Evolutionary conservation across 2,113 vertebrate genomes (phyloP), one percentile per base, ranked within the genome.

Genomic region (Prunella himalayana): DNA sequence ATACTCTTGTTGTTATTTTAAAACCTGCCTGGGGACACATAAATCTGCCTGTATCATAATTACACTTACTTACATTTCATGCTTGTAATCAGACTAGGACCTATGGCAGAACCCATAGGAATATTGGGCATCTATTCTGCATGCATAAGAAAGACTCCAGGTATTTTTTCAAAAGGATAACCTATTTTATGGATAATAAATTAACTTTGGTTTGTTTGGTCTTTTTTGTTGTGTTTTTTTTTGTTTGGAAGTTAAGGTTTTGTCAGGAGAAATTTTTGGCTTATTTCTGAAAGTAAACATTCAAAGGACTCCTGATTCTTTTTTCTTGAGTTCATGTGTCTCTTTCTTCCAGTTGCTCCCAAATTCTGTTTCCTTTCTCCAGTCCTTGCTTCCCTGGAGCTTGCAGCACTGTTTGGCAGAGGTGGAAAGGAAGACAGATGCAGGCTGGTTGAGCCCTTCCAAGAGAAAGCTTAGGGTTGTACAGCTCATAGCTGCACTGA

Each of bases 1-100:
- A 81, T 88, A 88, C 76, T 95, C 51, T 44, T 89, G 86, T 90
- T 93, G 51, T 77, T 94, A 87, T 84, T 86, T 92, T 91, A 80
- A 91, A 87, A 89, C 25, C 39, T 93, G 39, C 70, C 66, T 78
- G 49, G 64, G 39, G 92, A 80, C 22, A 75, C 23, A 86, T 66
- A 95, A 92, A 82, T 90, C 45, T 85, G 64, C 42, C 63, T 77
- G 49, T 64, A 68, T 76, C 76, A 54, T 96, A 95, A 96, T 95
- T 96, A 93, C 37, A 83, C 13, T 73, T 68, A 54, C 37, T 44
- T 84, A 57, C 22, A 23, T 68, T 76, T 94, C 77, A 57, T 75
- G 45, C 61, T 39, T 82, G 16, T 53, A 59, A 68, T 64, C 47
- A 77, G n/a, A 61, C 9, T 30, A 79, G 56, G 50, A 91, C 51